Conservation (phyloP, 2,797 vertebrate genomes). For the Melanotaenia parkinsoni region DNA sequence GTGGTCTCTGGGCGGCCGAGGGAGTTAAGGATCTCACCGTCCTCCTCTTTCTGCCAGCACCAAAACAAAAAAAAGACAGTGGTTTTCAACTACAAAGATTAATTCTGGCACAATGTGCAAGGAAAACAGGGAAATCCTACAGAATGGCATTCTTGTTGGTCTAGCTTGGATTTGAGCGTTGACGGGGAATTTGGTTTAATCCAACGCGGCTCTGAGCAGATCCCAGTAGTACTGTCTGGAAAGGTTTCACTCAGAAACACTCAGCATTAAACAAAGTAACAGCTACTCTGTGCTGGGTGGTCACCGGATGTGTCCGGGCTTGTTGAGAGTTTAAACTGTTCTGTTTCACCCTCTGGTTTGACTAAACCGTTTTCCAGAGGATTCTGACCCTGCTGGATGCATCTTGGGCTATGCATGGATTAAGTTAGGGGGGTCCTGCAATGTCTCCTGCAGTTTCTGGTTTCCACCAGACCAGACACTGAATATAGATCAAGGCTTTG, state of each 20-base stretch:
- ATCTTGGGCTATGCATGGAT: conserved; percentile 36
- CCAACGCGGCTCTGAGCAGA: conserved; percentile 49
- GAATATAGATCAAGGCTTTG: conserved; percentile 34
- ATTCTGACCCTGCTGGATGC: conserved; percentile 35
- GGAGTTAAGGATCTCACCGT: conserved; percentile 91
- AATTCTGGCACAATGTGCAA: conserved; percentile 35
- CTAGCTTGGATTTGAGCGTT: conserved; percentile 36
- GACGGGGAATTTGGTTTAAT: conserved; percentile 48
- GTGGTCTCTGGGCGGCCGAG: conserved; percentile 91
- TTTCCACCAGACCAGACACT: conserved; percentile 47
- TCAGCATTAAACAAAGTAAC: conserved; percentile 50
- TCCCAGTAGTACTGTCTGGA: conserved; percentile 54
- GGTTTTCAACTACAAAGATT: conserved; percentile 54
- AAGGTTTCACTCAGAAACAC: conserved; percentile 51
- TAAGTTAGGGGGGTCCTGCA: conserved; percentile 31
- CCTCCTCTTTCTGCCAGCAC: conserved; percentile 93
- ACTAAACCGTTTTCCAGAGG: conserved; percentile 64
- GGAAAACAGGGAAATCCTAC: conserved; percentile 55
- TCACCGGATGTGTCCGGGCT: conserved; percentile 55
- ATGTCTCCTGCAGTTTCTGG: conserved; percentile 26
- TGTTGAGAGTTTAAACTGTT: conserved; percentile 60
- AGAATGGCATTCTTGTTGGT: conserved; percentile 60
- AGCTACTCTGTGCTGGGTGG: conserved; percentile 45
- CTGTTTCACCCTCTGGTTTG: conserved; percentile 48
- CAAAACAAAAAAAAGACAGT: conserved; percentile 31